Evolutionary conservation across 2,113 vertebrate species (phyloP).

Genomic region (Oreochromis niloticus): DNA sequence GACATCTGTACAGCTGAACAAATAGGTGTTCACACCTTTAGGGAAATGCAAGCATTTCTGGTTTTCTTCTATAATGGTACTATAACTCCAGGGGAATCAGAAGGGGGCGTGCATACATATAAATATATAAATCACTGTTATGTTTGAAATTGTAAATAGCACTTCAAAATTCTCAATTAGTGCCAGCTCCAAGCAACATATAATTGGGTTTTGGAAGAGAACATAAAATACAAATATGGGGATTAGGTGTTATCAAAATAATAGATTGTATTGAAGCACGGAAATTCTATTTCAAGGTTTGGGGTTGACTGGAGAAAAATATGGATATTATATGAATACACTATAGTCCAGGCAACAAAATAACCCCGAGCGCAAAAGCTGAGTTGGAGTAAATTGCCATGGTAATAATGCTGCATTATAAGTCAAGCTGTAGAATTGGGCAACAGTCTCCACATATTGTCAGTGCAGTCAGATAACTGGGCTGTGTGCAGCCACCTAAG

Average conservation of each 20-base stretch:
- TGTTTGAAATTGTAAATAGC: slow-evolving; percentile 4
- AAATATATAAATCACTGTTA: neutral
- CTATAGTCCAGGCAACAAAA: slow-evolving; percentile 23
- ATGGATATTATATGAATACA: slow-evolving; percentile 21
- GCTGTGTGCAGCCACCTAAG: slow-evolving; percentile 40
- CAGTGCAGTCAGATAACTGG: slow-evolving; percentile 23
- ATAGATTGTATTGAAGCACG: neutral
- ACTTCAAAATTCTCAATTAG: slow-evolving; percentile 1
- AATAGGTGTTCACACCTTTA: neutral
- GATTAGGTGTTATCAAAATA: slow-evolving; percentile 5
- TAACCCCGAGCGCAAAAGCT: slow-evolving; percentile 4
- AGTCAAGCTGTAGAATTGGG: slow-evolving; percentile 32
- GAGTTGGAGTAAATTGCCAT: slow-evolving; percentile 32
- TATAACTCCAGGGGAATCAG: neutral
- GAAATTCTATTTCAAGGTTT: slow-evolving; percentile 1
- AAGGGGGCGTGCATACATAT: neutral
- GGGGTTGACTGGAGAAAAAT: slow-evolving; percentile 23
- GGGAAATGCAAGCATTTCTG: neutral
- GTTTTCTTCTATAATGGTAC: neutral
- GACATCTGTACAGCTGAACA: neutral
- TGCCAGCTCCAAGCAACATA: neutral
- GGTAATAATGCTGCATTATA: slow-evolving; percentile 23
- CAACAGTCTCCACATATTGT: slow-evolving; percentile 32
- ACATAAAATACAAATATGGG: neutral
- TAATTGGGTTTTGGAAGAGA: neutral